These are phyloP conservation scores for Lepidothrix coronata DNA, from an alignment of 2,113 vertebrate species.

Conservation along the genomic window DNA sequence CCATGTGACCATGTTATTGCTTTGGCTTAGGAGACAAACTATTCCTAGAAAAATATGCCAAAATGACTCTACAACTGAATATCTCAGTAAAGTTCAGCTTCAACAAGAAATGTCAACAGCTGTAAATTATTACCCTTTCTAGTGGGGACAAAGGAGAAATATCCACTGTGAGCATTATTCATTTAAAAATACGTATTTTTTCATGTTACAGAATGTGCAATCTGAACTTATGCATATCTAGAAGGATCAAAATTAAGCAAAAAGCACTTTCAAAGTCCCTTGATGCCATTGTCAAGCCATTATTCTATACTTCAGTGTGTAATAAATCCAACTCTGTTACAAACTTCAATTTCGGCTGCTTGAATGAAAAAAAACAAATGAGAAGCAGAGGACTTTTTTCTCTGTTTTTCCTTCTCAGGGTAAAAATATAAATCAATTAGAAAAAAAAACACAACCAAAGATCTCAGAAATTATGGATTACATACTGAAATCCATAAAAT, in stretches of 20 bases:
- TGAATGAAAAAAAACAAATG: neutral
- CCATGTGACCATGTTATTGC: neutral
- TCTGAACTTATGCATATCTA: neutral
- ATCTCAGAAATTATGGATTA: neutral
- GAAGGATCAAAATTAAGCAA: neutral
- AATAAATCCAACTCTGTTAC: constrained; percentile 1
- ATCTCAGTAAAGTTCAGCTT: neutral
- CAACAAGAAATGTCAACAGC: neutral
- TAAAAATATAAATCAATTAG: neutral
- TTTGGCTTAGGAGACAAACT: neutral
- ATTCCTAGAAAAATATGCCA: neutral
- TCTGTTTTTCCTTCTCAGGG: neutral
- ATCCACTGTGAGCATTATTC: neutral
- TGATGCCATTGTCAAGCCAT: neutral
- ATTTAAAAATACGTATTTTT: neutral
- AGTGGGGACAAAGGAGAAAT: neutral
- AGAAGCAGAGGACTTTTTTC: neutral
- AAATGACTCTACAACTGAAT: neutral
- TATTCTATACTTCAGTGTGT: neutral
- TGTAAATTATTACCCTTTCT: neutral
- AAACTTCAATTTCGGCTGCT: neutral
- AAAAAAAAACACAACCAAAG: neutral
- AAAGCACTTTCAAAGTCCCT: neutral
- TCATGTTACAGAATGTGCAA: neutral
- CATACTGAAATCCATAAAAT: constrained; percentile 4